Evolutionary conservation across 2,888 invertebrate species (phyloP).

Genomic region (Tholera decimalis): DNA sequence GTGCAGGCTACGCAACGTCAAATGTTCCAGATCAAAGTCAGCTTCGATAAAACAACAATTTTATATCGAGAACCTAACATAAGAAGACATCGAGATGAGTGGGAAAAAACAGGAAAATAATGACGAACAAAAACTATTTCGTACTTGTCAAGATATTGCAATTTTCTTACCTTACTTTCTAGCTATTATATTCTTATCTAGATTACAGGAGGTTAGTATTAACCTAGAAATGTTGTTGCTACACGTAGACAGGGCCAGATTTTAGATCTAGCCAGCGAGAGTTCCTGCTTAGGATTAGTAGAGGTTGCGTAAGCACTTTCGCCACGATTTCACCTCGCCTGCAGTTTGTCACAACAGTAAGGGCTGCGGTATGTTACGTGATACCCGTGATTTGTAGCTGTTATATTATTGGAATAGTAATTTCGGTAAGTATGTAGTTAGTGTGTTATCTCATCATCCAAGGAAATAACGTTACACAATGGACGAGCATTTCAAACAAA

Average conservation of each 20-base stretch:
- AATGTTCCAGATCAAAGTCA: too few species aligned
- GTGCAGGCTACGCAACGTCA: too few species aligned
- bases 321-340: slow-evolving; percentile 73
- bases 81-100: not conserved
- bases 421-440: slow-evolving; percentile 27
- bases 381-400: slow-evolving; percentile 59
- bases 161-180: slow-evolving; percentile 35
- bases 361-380: slow-evolving; percentile 61
- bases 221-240: slow-evolving; percentile 44
- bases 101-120: slow-evolving; percentile 7
- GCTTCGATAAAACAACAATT: too few species aligned
- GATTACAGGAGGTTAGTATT: slow-evolving; percentile 22
- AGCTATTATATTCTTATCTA: slow-evolving; percentile 23
- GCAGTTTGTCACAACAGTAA: slow-evolving; percentile 67
- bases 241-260: slow-evolving; percentile 41
- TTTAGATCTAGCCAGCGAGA: slow-evolving; percentile 53
- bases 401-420: slow-evolving; percentile 45
- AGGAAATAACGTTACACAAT: slow-evolving; percentile 18
- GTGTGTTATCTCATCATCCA: slow-evolving; percentile 18
- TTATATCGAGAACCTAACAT: not conserved
- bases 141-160: not conserved
- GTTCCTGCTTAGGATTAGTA: slow-evolving; percentile 68
- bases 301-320: slow-evolving; percentile 79
- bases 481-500: slow-evolving; percentile 12
- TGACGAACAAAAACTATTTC: not conserved